Evolutionary conservation across 2,113 vertebrate species (phyloP), one percentile per base, ranked within the genome.

Genomic region (Nibea albiflora): DNA sequence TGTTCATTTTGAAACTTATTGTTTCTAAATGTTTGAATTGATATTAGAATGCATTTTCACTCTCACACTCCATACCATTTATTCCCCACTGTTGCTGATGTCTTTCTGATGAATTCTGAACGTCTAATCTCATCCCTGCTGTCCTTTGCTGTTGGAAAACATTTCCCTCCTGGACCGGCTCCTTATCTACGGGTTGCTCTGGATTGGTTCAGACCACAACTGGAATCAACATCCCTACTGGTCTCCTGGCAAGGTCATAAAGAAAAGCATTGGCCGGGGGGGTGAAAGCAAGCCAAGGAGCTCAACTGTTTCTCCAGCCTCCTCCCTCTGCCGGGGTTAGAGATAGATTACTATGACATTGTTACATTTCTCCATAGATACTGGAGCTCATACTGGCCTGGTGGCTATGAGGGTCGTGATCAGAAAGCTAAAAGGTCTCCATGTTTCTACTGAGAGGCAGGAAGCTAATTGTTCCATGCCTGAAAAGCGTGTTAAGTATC

Each of bases 221-320:
- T 78, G 58, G 62, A 88, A 65, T 82, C 35, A 54, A 62, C 44
- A 76, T 78, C 47, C 79, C 44, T 4, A 28, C 58, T 78, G 77
- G 58, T 80, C 71, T 58, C n/a, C 61, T 91, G 88, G 83, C 89
- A 74, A 80, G 70, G 68, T 75, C 35, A 73, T 57, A 88, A 79
- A 74, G 68, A 24, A 76, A 83, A 76, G 44, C 58, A 49, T 28
- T 74, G 65, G 60, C 73, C 42, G 44, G 79, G 63, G 73, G 76
- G 70, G 35, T 5, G 10, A 57, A 44, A 69, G 28, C 24, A 3
- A 88, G 86, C 81, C 80, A 72, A 78, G 19, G 26, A 89, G 67
- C 69, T 81, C 53, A 63, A 71, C 70, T 49, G 60, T 53, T 75
- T 80, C 73, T 75, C 80, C 84, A 35, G 69, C 73, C 66, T 64